Percentiles rank a stretch among this genome's conserved stretches.
These are phyloP conservation scores for Eptesicus fuscus DNA, from an alignment of 2,113 vertebrate genomes.

Conservation along the genomic window DNA sequence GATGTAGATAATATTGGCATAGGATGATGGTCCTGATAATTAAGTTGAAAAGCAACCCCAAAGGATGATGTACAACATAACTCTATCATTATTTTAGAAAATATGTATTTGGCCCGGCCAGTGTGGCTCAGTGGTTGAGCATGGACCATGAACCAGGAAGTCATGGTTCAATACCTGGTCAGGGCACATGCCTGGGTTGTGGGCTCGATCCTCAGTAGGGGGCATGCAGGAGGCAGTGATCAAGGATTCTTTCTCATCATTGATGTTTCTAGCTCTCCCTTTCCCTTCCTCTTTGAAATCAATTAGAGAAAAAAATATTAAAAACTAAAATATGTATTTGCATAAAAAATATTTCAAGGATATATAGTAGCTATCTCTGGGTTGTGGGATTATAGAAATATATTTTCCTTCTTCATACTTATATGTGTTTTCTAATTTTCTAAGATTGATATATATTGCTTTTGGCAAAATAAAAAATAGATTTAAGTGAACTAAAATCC, in stretches of 20 bases:
- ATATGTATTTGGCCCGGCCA: not conserved
- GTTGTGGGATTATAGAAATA: not conserved
- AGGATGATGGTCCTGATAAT: not conserved
- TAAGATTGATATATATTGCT: not conserved
- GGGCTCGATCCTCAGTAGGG: too few relatives aligned
- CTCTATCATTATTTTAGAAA: not conserved
- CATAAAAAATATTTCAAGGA: not conserved
- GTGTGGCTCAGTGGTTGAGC: too few relatives aligned
- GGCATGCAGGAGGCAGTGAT: too few relatives aligned
- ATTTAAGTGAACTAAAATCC: slow-evolving; percentile 12
- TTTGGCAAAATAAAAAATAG: not conserved
- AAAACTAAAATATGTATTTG: not conserved
- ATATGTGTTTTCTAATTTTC: slow-evolving; percentile 1
- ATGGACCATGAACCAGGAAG: too few relatives aligned
- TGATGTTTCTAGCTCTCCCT: too few relatives aligned
- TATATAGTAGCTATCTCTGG: not conserved
- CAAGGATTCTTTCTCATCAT: too few relatives aligned
- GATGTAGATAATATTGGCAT: not conserved
- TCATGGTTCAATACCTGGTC: too few relatives aligned
- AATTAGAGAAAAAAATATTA: too few relatives aligned
- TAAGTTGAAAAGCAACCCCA: not conserved
- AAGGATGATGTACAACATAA: not conserved
- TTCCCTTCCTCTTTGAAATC: too few relatives aligned
- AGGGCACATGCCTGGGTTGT: too few relatives aligned
- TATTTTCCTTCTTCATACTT: not conserved